Percentiles rank a stretch among this genome's conserved stretches.
phyloP scores from a whole-genome alignment of 2,888 invertebrate genomes.

The Aphodius sticticus region DNA sequence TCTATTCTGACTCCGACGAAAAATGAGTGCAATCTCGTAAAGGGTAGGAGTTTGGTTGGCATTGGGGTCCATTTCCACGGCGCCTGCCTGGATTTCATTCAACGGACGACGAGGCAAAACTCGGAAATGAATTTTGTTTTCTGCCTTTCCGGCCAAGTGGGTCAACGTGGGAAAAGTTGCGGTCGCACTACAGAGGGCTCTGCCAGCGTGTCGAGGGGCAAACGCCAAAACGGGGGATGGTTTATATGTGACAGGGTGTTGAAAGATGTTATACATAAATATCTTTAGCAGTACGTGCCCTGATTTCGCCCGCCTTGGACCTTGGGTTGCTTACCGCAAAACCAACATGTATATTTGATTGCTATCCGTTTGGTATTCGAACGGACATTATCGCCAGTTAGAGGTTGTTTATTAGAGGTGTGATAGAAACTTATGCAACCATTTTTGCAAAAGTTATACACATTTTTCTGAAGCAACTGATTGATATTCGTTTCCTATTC shows the following conservation, averaged over 20 bases:
- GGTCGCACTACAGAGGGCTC: background rate
- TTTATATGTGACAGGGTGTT: background rate
- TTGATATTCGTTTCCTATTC: too few relatives aligned
- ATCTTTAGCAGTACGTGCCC: background rate
- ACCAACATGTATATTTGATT: background rate
- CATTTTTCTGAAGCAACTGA: too few relatives aligned
- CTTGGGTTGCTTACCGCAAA: background rate
- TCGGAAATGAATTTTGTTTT: conserved; percentile 4
- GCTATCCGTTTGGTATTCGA: background rate
- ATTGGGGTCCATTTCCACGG: background rate
- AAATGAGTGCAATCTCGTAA: background rate
- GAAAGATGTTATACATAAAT: background rate
- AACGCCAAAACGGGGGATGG: background rate
- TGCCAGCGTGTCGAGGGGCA: background rate
- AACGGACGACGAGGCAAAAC: background rate
- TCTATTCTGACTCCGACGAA: background rate
- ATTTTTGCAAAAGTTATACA: too few relatives aligned
- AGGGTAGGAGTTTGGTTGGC: background rate
- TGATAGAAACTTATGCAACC: too few relatives aligned
- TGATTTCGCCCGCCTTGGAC: background rate
- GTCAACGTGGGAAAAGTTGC: background rate
- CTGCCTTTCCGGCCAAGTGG: conserved; percentile 4
- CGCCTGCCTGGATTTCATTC: background rate
- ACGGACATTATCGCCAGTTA: too few relatives aligned
- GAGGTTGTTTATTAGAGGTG: too few relatives aligned